phyloP scores from a whole-genome alignment of 2,113 vertebrate species.

The Oreochromis tanganicae region DNA sequence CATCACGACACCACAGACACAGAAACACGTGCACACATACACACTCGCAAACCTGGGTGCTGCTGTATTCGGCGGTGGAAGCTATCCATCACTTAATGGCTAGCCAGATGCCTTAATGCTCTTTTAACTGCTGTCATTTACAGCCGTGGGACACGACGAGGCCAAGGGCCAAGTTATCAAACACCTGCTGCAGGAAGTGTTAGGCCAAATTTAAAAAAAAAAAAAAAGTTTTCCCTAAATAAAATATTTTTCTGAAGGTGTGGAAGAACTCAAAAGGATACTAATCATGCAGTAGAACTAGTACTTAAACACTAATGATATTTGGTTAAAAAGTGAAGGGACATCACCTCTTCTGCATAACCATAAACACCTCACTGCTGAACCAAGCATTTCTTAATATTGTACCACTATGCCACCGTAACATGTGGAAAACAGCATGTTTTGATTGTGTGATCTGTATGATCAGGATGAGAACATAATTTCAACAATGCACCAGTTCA shows the following conservation, averaged over 20 bases:
- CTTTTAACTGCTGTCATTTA: conserved; percentile 63
- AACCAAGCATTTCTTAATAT: background rate
- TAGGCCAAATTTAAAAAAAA: background rate
- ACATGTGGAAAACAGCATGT: background rate
- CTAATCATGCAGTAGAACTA: background rate
- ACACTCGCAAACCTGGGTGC: background rate
- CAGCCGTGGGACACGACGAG: conserved; percentile 20
- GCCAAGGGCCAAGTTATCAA: background rate
- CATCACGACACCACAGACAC: background rate
- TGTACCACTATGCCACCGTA: rapidly evolving
- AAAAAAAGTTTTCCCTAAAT: background rate
- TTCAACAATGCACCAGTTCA: background rate
- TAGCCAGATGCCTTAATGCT: conserved; percentile 47
- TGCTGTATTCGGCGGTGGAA: background rate
- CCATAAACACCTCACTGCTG: rapidly evolving
- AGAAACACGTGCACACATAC: background rate
- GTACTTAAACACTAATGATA: background rate
- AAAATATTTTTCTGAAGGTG: background rate
- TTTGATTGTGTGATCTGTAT: background rate
- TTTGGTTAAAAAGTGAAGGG: background rate
- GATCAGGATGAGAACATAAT: background rate
- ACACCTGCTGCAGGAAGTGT: conserved; percentile 27
- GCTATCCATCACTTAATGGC: conserved; percentile 49
- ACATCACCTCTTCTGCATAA: background rate
- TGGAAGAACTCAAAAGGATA: background rate